Base-by-base conservation (phyloP, 2,113 vertebrate genomes). In the Poeciliopsis prolifica region DNA sequence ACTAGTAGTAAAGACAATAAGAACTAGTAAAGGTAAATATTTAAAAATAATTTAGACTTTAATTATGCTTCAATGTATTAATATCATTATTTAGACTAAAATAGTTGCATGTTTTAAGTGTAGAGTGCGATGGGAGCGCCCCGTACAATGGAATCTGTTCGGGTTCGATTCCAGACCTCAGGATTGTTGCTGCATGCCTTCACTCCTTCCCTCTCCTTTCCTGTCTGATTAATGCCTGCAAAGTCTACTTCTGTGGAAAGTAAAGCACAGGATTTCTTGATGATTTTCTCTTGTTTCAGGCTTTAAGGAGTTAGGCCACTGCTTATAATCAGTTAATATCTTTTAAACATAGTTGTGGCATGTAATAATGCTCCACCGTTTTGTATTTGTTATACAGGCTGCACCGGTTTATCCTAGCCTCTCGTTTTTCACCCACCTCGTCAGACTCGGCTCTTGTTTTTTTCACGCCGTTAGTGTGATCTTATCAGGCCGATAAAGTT, bases 401-500 rank as follows among this genome's bases (percentile, higher is more conserved):
- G 7, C 64, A 44, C 31, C 14, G 7, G 63, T 83, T 85, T 66
- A 17, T 61, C 73, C 13, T 30, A 11, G 62, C 30, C 22, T 11
- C 11, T 65, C 35, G 6, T 67, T 64, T 65, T 71, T 58, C 12
- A 68, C 82, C 74, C 28, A 19, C 30, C 22, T 40, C 33, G 42
- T 60, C 65, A 63, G 24, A 62, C 66, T 1, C 7, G 3, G 22
- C 0, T 12, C 44, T 17, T 6, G 44, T 48, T n/a, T 51, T 51
- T 76, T 42, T 76, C 61, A 26, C 68, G 7, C 58, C 24, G 61
- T 33, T 71, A 78, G 40, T 65, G 28, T 1, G 58, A 88, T 86
- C 63, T 29, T 78, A 86, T 86, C 69, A 3, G 60, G 17, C 40
- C 66, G 51, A 75, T 70, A 30, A 65, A 75, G 68, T 77, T 68